Conservation (phyloP, 2,888 invertebrate species). For the Torymus texanus region DNA sequence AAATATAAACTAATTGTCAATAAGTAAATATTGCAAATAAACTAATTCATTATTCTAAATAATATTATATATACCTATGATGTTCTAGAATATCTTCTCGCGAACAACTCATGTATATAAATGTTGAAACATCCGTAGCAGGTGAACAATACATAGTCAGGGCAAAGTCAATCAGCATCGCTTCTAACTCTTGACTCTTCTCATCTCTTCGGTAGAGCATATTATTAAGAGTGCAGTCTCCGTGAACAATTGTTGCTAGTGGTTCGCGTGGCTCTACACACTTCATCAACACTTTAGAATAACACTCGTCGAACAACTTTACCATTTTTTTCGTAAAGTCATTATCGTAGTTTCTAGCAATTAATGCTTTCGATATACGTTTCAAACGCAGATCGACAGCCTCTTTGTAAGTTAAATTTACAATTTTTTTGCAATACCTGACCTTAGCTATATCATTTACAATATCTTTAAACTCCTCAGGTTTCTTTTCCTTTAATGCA, state of each 20-base stretch:
- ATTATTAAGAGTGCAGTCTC: constrained; percentile 69
- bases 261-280: constrained; percentile 62
- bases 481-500: constrained; percentile 61
- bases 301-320: constrained; percentile 57
- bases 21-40: too few species aligned
- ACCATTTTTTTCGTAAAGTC: constrained; percentile 63
- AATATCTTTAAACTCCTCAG: constrained; percentile 60
- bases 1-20: too few species aligned
- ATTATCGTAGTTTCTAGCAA: constrained; percentile 59
- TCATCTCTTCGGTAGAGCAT: constrained; percentile 60
- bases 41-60: too few species aligned
- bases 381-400: neutral
- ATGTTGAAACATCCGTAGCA: constrained; percentile 66
- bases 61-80: constrained; percentile 10
- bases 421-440: constrained; percentile 51
- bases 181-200: constrained; percentile 23
- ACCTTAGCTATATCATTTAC: constrained; percentile 57
- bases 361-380: constrained; percentile 56
- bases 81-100: constrained; percentile 47
- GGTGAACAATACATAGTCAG: constrained; percentile 65
- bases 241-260: constrained; percentile 68
- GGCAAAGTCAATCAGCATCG: constrained; percentile 65
- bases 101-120: constrained; percentile 62
- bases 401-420: constrained; percentile 39
- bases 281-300: constrained; percentile 57